Conservation (phyloP, 1,140 invertebrate species). For the Centruroides vittatus region DNA sequence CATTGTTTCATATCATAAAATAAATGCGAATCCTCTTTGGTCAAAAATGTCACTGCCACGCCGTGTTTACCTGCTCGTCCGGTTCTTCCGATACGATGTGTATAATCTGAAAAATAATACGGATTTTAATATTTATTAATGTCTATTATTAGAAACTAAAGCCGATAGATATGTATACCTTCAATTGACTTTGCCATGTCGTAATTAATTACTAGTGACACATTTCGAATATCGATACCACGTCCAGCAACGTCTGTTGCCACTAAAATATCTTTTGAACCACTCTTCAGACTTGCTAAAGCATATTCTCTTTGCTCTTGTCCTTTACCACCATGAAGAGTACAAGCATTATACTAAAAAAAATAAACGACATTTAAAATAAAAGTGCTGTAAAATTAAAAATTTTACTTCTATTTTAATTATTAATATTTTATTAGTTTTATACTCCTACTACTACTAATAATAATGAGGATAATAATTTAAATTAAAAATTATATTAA, state of each 20-base stretch:
- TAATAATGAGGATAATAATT: no score
- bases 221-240: conserved; percentile 99
- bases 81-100: conserved; percentile 97
- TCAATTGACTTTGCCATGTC: conserved; percentile 99
- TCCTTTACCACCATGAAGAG: conserved; percentile 97
- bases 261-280: conserved; percentile 92
- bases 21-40: conserved; percentile 86
- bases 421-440: no score
- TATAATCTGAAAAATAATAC: conserved; percentile 58
- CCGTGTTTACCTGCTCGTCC: conserved; percentile 97
- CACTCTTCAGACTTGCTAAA: conserved; percentile 83
- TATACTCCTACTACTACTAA: no score
- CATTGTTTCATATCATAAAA: conserved; percentile 97
- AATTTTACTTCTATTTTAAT: background rate
- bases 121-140: no score
- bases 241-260: conserved; percentile 98
- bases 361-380: conserved; percentile 9
- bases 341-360: conserved; percentile 77
- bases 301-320: conserved; percentile 99
- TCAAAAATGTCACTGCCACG: conserved; percentile 88
- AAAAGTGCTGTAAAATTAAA: conserved; percentile 11
- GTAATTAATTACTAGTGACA: conserved; percentile 96
- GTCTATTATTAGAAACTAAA: conserved; percentile 2
- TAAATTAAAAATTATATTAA: background rate
- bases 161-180: conserved; percentile 34